Percentiles rank a stretch among this genome's conserved stretches.
Conservation (phyloP, 2,888 invertebrate genomes). For the Temnothorax ravouxi region DNA sequence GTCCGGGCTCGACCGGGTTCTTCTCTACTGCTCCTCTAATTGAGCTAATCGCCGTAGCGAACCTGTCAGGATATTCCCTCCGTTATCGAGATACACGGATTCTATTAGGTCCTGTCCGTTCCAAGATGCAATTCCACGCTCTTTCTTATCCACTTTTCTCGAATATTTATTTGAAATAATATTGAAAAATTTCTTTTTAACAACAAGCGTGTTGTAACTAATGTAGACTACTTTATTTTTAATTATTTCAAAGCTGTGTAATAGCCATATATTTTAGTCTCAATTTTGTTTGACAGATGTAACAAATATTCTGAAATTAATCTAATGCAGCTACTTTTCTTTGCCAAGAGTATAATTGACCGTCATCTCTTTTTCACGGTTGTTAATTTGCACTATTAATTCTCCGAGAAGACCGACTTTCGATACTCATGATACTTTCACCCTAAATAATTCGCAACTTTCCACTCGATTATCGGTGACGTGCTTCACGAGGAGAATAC, state of each 20-base stretch:
- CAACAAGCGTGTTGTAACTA: background rate
- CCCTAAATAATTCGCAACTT: conserved; percentile 10
- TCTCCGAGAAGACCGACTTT: background rate
- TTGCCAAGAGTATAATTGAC: background rate
- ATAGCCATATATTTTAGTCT: background rate
- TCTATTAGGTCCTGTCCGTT: conserved; percentile 13
- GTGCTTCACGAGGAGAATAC: conserved; percentile 10
- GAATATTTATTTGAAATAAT: background rate
- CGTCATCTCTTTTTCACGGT: background rate
- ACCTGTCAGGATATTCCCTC: background rate
- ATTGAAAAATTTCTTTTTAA: background rate
- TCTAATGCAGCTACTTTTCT: background rate
- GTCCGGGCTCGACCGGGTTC: conserved; percentile 13
- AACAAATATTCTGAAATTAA: background rate
- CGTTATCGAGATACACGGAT: conserved; percentile 12
- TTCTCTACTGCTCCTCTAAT: conserved; percentile 40
- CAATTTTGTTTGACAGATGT: background rate
- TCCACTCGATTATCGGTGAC: conserved; percentile 21
- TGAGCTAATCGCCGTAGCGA: conserved; percentile 57
- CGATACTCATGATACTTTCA: conserved; percentile 1
- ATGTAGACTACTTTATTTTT: conserved; percentile 5
- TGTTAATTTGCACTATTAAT: conserved; percentile 7
- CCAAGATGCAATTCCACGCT: background rate
- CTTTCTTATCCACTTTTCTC: background rate
- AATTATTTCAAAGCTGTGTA: background rate